Evolutionary conservation across 92 coral and sea anemone genomes (phyloP), one percentile per base, ranked within the genome.

Genomic region (Muricea muricata): DNA sequence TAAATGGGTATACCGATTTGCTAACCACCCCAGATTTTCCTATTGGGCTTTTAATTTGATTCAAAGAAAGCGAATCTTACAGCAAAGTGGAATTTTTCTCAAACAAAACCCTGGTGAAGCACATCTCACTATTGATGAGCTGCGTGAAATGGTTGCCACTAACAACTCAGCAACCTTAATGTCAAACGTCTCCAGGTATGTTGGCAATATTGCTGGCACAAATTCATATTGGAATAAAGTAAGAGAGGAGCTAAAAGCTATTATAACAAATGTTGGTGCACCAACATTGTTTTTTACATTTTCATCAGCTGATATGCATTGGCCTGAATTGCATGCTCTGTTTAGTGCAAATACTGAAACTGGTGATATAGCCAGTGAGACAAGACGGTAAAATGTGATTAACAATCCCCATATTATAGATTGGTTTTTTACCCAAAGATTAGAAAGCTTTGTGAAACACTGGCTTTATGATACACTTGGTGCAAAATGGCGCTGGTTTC

Each of bases 261-360:
- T 91, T 28, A 88, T 88, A 47, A 60, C 73, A n/a, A 87, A 85
- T 85, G 91, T 55, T 75, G 91, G 91, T 32, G 80, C 85, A 45
- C 90, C 94, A 74, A 91, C 91, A 65, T 88, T 91, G 37, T 91
- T 88, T 85, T 91, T 91, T 63, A 91, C 91, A 28, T 91, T 84
- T 67, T 88, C 90, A 21, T 52, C 60, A 9, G 60, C 60, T 0
- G 60, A 52, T 52, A 52, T 52, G 60, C 60, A 52, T 52, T 52
- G 60, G 60, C 60, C 60, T 52, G 60, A 52, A 7, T 52, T 52
- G 23, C 60, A 52, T 52, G 60, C 60, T 18, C 7, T 52, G 7
- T 52, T 52, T 52, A 52, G 7, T 9, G 60, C 60, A 0, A 7
- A 52, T 52, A 52, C 6, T 17, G 60, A 52, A 17, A 52, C 23